A percentile compares a stretch with the other conserved stretches of the same genome.
These are phyloP conservation scores for Xanthorhoe spadicearia DNA, from an alignment of 2,888 invertebrate species.

Conservation along the genomic window DNA sequence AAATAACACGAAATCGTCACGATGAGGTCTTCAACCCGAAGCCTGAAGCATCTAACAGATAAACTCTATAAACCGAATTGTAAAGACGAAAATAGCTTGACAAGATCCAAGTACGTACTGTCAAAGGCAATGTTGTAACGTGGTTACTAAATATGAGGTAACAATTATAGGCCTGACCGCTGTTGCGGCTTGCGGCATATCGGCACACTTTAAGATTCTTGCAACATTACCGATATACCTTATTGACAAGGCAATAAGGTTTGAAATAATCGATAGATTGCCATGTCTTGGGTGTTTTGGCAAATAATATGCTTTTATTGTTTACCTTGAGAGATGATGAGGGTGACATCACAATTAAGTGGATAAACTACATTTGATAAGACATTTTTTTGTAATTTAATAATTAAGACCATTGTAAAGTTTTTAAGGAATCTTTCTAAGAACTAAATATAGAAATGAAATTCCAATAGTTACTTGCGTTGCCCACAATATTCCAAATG, in stretches of 20 bases:
- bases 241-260: conserved; percentile 27
- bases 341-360: conserved; percentile 23
- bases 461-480: too few relatives aligned
- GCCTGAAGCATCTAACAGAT: conserved; percentile 14
- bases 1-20: conserved; percentile 41
- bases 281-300: conserved; percentile 32
- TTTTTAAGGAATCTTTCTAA: too few relatives aligned
- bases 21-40: conserved; percentile 52
- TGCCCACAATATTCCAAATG: too few relatives aligned
- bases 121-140: conserved; percentile 58
- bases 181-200: conserved; percentile 55
- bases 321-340: conserved; percentile 38
- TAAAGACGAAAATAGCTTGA: conserved; percentile 42
- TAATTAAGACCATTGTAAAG: too few relatives aligned
- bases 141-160: conserved; percentile 57
- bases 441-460: too few relatives aligned
- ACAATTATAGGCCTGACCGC: conserved; percentile 55
- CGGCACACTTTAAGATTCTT: conserved; percentile 62
- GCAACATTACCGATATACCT: conserved; percentile 40
- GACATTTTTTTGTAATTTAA: not conserved
- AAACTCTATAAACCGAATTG: not conserved
- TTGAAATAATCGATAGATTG: conserved; percentile 20
- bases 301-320: conserved; percentile 29
- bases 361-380: not conserved
- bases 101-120: conserved; percentile 33